A percentile compares a stretch with the other conserved stretches of the same genome.
These are phyloP conservation scores for Mastomys coucha DNA, from an alignment of 2,113 vertebrate species.

Conservation along the genomic window DNA sequence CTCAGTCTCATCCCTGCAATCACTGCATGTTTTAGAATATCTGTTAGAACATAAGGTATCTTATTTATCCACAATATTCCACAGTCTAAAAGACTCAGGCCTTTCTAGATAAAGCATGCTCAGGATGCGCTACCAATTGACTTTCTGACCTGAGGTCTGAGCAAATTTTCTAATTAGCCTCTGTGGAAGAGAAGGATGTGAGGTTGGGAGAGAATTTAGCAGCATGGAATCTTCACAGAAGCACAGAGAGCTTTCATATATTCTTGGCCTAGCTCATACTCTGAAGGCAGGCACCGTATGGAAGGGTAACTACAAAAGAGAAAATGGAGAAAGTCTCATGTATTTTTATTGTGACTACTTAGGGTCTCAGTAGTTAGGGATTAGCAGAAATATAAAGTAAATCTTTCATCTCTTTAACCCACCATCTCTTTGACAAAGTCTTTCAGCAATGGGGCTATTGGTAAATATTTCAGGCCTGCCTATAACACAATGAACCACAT, in stretches of 20 bases:
- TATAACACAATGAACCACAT: background rate
- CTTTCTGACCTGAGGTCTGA: background rate
- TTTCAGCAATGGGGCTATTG: background rate
- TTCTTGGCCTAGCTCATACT: background rate
- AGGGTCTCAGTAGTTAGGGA: background rate
- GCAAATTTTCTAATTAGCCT: background rate
- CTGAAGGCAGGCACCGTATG: background rate
- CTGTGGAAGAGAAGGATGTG: background rate
- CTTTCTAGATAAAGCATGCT: background rate
- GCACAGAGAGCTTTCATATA: background rate
- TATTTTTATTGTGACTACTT: constrained; percentile 52
- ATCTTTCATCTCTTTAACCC: background rate
- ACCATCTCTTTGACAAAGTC: background rate
- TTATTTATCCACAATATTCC: background rate
- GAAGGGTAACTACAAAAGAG: background rate
- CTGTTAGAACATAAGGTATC: background rate
- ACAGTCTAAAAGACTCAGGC: background rate
- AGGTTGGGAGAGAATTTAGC: background rate
- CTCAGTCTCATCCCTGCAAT: background rate
- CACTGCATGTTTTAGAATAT: background rate
- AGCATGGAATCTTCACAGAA: background rate
- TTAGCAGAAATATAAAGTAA: background rate
- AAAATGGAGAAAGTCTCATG: background rate
- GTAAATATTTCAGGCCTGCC: background rate
- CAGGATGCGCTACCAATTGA: no score